Conservation (phyloP, 2,888 invertebrate genomes). For the Epinotia brunnichana region DNA sequence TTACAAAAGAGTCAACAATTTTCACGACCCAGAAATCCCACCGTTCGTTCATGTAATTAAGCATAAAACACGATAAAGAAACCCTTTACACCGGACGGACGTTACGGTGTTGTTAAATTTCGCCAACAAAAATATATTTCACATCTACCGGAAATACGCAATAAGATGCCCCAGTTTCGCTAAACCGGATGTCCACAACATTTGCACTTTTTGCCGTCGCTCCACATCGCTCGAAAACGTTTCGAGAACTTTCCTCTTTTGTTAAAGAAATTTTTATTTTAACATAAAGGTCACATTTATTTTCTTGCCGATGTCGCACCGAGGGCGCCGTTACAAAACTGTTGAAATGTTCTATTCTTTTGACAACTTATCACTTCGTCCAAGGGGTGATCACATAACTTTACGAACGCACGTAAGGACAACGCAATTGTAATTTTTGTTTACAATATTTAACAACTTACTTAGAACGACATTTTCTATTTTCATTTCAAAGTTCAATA, state of each 20-base stretch:
- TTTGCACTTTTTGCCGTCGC: slow-evolving; percentile 57
- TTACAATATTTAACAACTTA: too few species aligned
- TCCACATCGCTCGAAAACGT: slow-evolving; percentile 41
- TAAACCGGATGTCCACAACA: slow-evolving; percentile 53
- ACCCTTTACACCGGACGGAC: slow-evolving; percentile 44
- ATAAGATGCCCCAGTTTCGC: slow-evolving; percentile 58
- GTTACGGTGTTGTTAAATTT: slow-evolving; percentile 43
- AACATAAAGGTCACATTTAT: slow-evolving; percentile 44
- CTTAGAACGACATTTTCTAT: too few species aligned
- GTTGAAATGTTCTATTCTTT: slow-evolving; percentile 27
- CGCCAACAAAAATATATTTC: slow-evolving; percentile 44
- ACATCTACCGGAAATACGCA: slow-evolving; percentile 51
- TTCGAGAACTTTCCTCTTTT: slow-evolving; percentile 41
- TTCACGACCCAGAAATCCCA: slow-evolving; percentile 36
- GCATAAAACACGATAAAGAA: slow-evolving; percentile 43
- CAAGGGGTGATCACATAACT: not conserved
- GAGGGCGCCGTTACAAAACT: slow-evolving; percentile 38
- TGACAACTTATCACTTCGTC: slow-evolving; percentile 4
- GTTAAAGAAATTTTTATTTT: slow-evolving; percentile 43
- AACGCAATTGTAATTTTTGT: too few species aligned
- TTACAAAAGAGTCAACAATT: slow-evolving; percentile 38
- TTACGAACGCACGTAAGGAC: too few species aligned
- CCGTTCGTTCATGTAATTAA: slow-evolving; percentile 38
- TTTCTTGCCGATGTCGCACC: slow-evolving; percentile 28
- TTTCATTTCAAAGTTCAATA: too few species aligned